Conservation (phyloP, 2,888 invertebrate genomes). For the Drosophila cyrtoloma region DNA sequence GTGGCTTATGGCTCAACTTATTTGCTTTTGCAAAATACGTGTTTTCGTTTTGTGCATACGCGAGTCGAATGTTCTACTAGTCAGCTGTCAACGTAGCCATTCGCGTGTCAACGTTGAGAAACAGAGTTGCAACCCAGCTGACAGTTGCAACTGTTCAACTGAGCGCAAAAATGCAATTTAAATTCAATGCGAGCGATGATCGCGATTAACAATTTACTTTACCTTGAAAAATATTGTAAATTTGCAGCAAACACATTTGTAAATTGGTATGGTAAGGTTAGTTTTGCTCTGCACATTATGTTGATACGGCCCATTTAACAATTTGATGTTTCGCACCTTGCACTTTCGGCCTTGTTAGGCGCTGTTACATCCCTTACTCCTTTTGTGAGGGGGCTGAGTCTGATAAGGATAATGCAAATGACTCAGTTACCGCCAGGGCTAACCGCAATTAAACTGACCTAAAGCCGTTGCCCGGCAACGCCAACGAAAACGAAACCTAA, state of each 20-base stretch:
- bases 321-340: neutral
- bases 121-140: slow-evolving; percentile 2
- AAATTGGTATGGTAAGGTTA: neutral
- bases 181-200: neutral
- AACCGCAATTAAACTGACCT: slow-evolving; percentile 78
- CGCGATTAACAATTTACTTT: neutral
- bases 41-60: slow-evolving; percentile 43
- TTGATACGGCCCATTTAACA: neutral
- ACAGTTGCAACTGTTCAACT: slow-evolving; percentile 9
- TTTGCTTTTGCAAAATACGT: slow-evolving; percentile 34
- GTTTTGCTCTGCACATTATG: neutral
- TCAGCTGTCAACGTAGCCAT: slow-evolving; percentile 41
- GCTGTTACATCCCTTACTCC: neutral
- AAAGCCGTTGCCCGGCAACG: slow-evolving; percentile 70
- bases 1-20: slow-evolving; percentile 14
- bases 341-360: slow-evolving; percentile 3
- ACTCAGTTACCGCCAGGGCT: slow-evolving; percentile 54
- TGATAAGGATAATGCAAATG: slow-evolving; percentile 70
- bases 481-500: slow-evolving; percentile 50
- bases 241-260: neutral
- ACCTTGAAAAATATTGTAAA: neutral
- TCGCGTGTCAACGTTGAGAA: slow-evolving; percentile 32
- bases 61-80: slow-evolving; percentile 32
- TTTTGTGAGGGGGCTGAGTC: slow-evolving; percentile 6
- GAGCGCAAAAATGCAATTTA: slow-evolving; percentile 2